Conservation (phyloP, 1,140 invertebrate genomes). For the Venustaconcha ellipsiformis region DNA sequence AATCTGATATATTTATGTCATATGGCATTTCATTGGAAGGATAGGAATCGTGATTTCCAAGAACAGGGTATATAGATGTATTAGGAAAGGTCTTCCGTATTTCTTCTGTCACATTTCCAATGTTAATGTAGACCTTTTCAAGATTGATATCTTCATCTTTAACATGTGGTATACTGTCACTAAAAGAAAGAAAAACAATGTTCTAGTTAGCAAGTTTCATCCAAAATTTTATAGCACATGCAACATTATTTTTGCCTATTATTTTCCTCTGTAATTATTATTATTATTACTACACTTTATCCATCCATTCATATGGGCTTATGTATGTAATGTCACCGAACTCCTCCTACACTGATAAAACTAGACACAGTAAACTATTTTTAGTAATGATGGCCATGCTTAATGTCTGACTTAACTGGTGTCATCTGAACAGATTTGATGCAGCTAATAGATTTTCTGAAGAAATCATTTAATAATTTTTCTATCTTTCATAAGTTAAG, state of each 20-base stretch:
- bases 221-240: neutral
- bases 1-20: slow-evolving; percentile 28
- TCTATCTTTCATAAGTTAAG: too few species aligned
- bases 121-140: slow-evolving; percentile 46
- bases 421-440: too few species aligned
- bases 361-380: too few species aligned
- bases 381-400: too few species aligned
- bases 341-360: too few species aligned
- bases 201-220: neutral
- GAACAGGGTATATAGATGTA: slow-evolving; percentile 62
- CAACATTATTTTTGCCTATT: neutral
- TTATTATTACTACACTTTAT: too few species aligned
- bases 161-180: slow-evolving; percentile 68
- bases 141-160: slow-evolving; percentile 48
- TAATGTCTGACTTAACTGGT: too few species aligned
- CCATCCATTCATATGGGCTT: too few species aligned
- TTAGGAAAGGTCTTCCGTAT: slow-evolving; percentile 59
- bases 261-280: too few species aligned
- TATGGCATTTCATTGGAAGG: slow-evolving; percentile 52
- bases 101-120: slow-evolving; percentile 62
- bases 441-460: too few species aligned
- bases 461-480: too few species aligned
- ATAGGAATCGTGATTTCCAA: slow-evolving; percentile 70
- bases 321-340: too few species aligned
- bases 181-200: slow-evolving; percentile 36